Percentiles rank a stretch among this genome's conserved stretches.
Evolutionary conservation across 2,113 vertebrate genomes (phyloP).

Genomic region (Rhombomys opimus): DNA sequence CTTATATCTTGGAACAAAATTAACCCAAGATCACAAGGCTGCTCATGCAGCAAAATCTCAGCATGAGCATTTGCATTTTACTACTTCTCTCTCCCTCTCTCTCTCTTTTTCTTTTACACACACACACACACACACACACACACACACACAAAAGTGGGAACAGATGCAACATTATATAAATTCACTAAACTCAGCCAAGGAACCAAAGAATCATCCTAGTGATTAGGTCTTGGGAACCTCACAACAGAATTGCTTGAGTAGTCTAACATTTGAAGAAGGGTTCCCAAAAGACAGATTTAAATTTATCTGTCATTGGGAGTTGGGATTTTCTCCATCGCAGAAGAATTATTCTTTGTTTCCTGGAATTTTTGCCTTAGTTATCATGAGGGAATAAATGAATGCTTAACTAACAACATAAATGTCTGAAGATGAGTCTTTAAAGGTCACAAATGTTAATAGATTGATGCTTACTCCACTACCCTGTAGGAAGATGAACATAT

Average conservation of each 20-base stretch:
- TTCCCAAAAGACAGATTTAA: neutral
- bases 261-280: constrained; percentile 23
- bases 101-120: too few species aligned
- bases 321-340: neutral
- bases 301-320: neutral
- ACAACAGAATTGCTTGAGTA: neutral
- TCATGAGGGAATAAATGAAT: neutral
- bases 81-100: too few species aligned
- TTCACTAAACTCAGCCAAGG: neutral
- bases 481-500: neutral
- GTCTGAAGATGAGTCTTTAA: neutral
- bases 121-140: neutral
- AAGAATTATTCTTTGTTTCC: neutral
- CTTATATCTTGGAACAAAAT: neutral
- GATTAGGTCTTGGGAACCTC: neutral
- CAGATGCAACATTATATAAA: neutral
- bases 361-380: neutral
- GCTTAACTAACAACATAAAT: neutral
- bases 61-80: neutral
- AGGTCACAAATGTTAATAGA: neutral
- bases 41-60: neutral
- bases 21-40: neutral
- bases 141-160: neutral
- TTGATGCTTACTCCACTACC: neutral
- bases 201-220: neutral